A percentile compares a stretch with the other conserved stretches of the same genome.
Evolutionary conservation across 2,888 invertebrate genomes (phyloP).

Genomic region (Lasioglossum pauxillum): DNA sequence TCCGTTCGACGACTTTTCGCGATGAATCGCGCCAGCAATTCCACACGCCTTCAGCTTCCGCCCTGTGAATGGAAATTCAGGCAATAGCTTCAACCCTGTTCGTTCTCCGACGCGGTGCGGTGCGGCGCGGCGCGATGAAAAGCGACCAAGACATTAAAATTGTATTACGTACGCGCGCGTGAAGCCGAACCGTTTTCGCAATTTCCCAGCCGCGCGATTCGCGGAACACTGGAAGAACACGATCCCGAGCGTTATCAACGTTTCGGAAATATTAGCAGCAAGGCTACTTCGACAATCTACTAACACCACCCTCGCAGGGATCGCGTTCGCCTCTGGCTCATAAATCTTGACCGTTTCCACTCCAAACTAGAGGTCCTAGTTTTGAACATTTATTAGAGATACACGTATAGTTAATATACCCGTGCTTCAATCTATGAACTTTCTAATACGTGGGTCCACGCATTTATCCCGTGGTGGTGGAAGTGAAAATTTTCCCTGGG

Average conservation of each 20-base stretch:
- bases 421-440: neutral
- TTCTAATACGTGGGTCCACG: too few species aligned
- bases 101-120: neutral
- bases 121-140: neutral
- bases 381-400: too few species aligned
- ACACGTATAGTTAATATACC: neutral
- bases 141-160: neutral
- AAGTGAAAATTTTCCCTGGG: neutral
- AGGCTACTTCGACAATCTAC: slow-evolving; percentile 9
- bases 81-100: neutral
- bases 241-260: neutral
- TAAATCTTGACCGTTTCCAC: slow-evolving; percentile 23
- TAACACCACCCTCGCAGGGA: neutral
- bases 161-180: neutral
- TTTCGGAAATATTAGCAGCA: neutral
- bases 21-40: neutral
- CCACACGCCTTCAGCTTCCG: neutral
- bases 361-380: neutral
- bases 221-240: neutral
- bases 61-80: neutral
- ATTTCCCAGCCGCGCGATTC: neutral
- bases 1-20: neutral
- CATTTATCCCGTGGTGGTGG: neutral
- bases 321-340: slow-evolving; percentile 6
- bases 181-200: neutral